Evolutionary conservation across 2,113 vertebrate genomes (phyloP), one percentile per base, ranked within the genome.

Genomic region (Chionodraco myersi): DNA sequence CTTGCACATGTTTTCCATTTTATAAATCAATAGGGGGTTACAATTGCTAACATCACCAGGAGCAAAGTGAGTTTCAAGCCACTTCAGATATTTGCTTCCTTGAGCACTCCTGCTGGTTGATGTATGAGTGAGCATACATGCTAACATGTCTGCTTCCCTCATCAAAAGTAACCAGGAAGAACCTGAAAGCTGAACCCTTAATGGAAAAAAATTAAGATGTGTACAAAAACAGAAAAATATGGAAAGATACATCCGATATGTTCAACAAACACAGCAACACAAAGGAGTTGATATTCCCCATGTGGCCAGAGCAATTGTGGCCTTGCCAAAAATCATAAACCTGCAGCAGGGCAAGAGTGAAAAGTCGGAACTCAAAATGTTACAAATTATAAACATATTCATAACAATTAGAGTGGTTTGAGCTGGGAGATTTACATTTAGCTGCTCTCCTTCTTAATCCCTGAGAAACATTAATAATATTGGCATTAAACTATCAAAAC

Each of bases 101-200:
- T 66, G 36, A 54, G 65, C 64, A n/a, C 21, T 81, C 72, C 73
- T 16, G 45, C 78, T 75, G 77, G 51, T 77, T 91, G 84, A 89
- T 47, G 36, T 62, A 82, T 72, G 78, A 86, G 41, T 15, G 12
- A 56, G 16, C 18, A 21, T 21, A 21, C 21, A 21, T 21, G 36
- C 21, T 59, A 76, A 85, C 59, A 61, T 57, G 58, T 79, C 68
- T 89, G 85, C 23, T 86, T 79, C 10, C 10, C 74, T 82, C 83
- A 16, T 87, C 56, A 79, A 64, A 75, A 62, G 41, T 14, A 26
- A 18, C 18, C 15, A 69, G 21, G 10, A 64, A 63, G 72, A 48
- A 58, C 56, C 13, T 26, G 57, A 64, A 70, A 70, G 15, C 51
- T 51, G 9, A 77, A 26, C 9, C 6, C 14, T 53, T 8, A 36